Percentiles rank a stretch among this genome's conserved stretches.
Conservation (phyloP, 2,113 vertebrate species). For the Haemorhous mexicanus region DNA sequence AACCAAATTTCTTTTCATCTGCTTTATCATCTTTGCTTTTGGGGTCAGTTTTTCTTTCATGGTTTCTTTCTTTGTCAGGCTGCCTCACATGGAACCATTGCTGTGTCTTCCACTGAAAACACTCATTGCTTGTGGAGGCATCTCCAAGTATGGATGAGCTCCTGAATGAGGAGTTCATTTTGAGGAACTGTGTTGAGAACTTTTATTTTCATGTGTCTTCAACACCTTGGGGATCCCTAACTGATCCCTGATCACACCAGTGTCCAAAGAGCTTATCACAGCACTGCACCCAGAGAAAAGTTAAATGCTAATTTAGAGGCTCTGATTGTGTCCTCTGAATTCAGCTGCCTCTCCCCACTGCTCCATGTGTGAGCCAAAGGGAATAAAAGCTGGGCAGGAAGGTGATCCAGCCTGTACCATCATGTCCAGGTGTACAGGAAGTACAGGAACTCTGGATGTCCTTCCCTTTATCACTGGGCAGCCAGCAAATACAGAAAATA, state of each 20-base stretch:
- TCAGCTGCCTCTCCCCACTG: not conserved
- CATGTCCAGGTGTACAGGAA: not conserved
- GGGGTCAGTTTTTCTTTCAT: not conserved
- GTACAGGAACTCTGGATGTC: not conserved
- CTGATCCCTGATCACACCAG: not conserved
- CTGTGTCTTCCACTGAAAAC: not conserved
- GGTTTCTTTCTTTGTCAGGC: not conserved
- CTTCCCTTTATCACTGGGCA: not conserved
- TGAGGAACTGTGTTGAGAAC: not conserved
- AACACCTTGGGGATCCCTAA: not conserved
- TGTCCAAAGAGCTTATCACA: not conserved
- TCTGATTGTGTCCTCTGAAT: not conserved
- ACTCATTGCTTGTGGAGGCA: too few species aligned
- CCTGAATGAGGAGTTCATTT: not conserved
- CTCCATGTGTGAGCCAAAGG: not conserved
- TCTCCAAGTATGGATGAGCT: fast-evolving
- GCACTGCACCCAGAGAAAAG: not conserved
- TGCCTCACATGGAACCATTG: not conserved
- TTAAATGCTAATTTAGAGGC: not conserved
- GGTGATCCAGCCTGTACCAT: not conserved
- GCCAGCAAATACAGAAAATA: not conserved
- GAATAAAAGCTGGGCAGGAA: not conserved
- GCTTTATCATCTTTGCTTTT: not conserved
- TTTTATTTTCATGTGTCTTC: not conserved
- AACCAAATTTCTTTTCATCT: not conserved